A percentile compares a stretch with the other conserved stretches of the same genome.
Conservation (phyloP, 2,797 vertebrate genomes). For the Podargus strigoides region DNA sequence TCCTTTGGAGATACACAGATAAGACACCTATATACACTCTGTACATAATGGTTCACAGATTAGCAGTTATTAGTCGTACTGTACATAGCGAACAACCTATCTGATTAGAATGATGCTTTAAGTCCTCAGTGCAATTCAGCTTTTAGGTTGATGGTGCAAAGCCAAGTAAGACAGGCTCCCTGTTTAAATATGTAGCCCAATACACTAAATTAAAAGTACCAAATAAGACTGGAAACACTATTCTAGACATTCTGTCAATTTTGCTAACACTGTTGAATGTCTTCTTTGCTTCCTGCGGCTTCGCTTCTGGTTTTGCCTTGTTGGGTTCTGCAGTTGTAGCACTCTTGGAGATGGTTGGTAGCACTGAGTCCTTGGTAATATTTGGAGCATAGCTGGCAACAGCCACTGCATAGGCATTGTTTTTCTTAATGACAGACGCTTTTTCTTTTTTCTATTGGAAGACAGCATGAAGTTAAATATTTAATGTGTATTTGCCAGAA, state of each 20-base stretch:
- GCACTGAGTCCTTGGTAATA: conserved; percentile 86
- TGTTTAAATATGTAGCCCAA: conserved; percentile 98
- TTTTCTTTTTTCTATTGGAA: conserved; percentile 91
- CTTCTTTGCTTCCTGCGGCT: conserved; percentile 90
- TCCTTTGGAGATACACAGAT: conserved; percentile 70
- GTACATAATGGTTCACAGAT: conserved; percentile 80
- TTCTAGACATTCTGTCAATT: conserved; percentile 97
- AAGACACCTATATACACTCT: conserved; percentile 76
- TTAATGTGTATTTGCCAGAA: background rate
- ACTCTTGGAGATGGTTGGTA: conserved; percentile 91
- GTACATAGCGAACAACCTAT: conserved; percentile 81
- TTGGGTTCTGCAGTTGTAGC: conserved; percentile 80
- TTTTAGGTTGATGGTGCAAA: conserved; percentile 88
- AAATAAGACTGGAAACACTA: conserved; percentile 97
- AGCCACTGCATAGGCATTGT: conserved; percentile 93
- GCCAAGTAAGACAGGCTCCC: conserved; percentile 91
- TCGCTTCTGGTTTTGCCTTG: conserved; percentile 80
- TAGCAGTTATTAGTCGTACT: conserved; percentile 94
- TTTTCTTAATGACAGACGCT: conserved; percentile 88
- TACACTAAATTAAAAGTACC: conserved; percentile 96
- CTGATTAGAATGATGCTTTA: conserved; percentile 74
- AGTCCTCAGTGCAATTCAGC: conserved; percentile 59
- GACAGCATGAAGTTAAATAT: conserved; percentile 54
- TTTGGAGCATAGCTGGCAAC: conserved; percentile 93
- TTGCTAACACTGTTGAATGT: conserved; percentile 99